Percentiles rank a stretch among this genome's conserved stretches.
Evolutionary conservation across 2,888 invertebrate species (phyloP).

Genomic region (Yponomeuta sedellus): DNA sequence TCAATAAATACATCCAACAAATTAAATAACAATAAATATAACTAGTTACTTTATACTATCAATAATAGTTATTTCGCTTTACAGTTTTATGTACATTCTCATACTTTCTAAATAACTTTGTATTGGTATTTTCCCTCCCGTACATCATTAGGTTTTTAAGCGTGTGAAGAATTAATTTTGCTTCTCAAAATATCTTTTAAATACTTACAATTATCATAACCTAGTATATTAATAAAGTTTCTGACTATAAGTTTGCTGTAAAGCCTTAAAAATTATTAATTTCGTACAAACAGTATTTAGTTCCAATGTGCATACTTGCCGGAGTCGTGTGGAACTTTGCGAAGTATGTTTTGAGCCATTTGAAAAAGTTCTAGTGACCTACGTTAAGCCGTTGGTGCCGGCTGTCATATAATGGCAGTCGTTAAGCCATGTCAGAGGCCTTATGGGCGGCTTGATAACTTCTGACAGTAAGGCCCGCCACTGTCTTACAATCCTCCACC

Average conservation of each 20-base stretch:
- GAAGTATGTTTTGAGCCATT: no score
- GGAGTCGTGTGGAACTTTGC: no score
- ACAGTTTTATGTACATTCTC: neutral
- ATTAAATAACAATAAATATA: slow-evolving; percentile 2
- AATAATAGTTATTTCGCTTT: neutral
- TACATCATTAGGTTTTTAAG: neutral
- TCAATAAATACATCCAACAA: neutral
- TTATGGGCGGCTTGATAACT: no score
- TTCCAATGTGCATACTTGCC: no score
- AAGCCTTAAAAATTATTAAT: neutral
- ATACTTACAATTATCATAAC: neutral
- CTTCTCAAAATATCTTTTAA: slow-evolving; percentile 1
- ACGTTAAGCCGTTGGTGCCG: no score
- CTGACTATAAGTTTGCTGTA: neutral
- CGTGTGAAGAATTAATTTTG: neutral
- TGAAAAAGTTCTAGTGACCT: no score
- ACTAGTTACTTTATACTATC: neutral
- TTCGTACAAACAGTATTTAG: no score
- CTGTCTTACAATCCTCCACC: no score
- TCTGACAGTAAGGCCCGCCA: no score
- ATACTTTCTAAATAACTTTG: neutral
- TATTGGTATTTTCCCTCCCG: neutral
- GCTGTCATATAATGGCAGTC: no score
- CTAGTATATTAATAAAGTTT: neutral
- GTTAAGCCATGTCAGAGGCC: no score